Evolutionary conservation across 2,113 vertebrate species (phyloP), one percentile per base, ranked within the genome.

Genomic region (Muntiacus reevesi): DNA sequence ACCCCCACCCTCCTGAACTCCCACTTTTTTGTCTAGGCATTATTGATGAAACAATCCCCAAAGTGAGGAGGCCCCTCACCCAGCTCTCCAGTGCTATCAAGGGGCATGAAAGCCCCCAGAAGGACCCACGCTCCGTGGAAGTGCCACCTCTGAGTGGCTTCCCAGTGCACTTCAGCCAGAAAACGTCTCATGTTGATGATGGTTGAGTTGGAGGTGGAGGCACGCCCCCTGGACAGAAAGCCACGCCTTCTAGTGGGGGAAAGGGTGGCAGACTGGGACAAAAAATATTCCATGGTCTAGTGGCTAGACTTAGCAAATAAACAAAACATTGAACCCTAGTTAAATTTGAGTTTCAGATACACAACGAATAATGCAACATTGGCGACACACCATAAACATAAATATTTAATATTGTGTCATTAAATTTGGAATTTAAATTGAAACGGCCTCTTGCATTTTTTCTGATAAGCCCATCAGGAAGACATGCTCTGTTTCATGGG

Each of bases 141-240:
- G 40, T 15, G 4, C 50, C 83, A 52, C 7, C 16, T 3, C 60
- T 0, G 10, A 43, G 55, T 0, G 17, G 9, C 2, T 36, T 8
- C 43, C 25, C 0, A 21, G 36, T 9, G 16, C 17, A 0, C 6
- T 7, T 5, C 0, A 28, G 33, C 36, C 9, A 33, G 57, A 5
- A 83, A 50, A 36, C 9, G 21, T 7, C 43, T 57, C 17, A 0
- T 2, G n/a, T 2, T 43, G 21, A 43, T 13, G 47, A 14, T 5
- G 10, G 5, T 1, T 28, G 40, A 71, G 50, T 11, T 57, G 40
- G 54, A 67, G 52, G 5, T 0, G 14, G 84, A 59, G 60, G 12
- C 60, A 28, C 0, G 0, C 6, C 36, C 23, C 1, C 0, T 6
- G 74, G 79, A 33, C 30, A 36, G 57, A 33, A 16, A 45, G 50